Evolutionary conservation across 2,113 vertebrate genomes (phyloP), one percentile per base, ranked within the genome.

Genomic region (Anhinga rufa): DNA sequence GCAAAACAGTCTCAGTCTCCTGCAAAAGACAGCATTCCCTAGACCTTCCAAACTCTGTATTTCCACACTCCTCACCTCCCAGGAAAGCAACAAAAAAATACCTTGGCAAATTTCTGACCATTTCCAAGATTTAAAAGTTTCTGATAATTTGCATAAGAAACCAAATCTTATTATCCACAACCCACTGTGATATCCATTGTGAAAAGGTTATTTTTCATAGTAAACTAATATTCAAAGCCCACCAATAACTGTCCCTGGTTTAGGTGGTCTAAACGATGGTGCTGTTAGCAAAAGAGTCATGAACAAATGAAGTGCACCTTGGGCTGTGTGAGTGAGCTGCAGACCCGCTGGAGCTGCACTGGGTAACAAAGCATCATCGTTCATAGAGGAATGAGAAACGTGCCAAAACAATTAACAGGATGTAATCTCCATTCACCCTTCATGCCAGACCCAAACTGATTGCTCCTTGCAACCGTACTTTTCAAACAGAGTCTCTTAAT

Each of bases 351-450:
- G 6, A 22, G 72, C 80, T 58, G 65, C 10, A 8, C 55, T 17
- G 32, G 32, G 32, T 57, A 82, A 40, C 60, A 42, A 57, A 44
- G 19, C 61, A 55, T 49, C 82, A 66, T 70, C 18, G 4, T 5
- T 95, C 88, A 89, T 8, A 62, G 34, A n/a, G 13, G 44, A 66
- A 48, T 14, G 54, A 91, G 68, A 95, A 74, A 86, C 48, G 55
- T 51, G 57, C 76, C 77, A 84, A 93, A 92, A 91, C 85, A 95
- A 95, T 90, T 91, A 92, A 66, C 8, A 92, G 74, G 66, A 31
- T 78, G 44, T 42, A 79, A 83, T 87, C 61, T 77, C 42, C 55
- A 57, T 17, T 77, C 68, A 66, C 24, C 34, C 49, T 72, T 89
- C 40, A 6, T 68, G 74, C 54, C 88, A 96, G 76, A 55, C n/a